phyloP scores from a whole-genome alignment of 2,113 vertebrate species.

The Ochotona princeps region DNA sequence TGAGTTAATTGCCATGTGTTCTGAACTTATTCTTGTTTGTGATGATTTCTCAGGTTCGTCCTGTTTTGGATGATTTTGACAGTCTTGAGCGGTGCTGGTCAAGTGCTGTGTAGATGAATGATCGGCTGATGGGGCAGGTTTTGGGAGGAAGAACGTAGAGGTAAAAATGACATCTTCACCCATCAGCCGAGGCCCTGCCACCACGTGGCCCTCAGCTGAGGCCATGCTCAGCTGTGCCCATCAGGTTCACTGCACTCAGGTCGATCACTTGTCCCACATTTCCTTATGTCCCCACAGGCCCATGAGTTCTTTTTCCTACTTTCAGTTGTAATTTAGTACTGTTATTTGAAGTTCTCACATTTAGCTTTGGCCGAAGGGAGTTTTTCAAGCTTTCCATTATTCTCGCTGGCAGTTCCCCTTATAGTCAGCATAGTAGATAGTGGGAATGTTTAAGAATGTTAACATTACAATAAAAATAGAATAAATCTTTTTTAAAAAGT shows the following conservation, averaged over 20 bases:
- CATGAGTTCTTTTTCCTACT: not conserved
- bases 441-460: no score
- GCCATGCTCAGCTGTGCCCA: no score
- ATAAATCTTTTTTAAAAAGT: no score
- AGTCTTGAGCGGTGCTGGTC: not conserved
- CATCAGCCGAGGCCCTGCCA: no score
- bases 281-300: not conserved
- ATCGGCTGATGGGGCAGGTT: not conserved
- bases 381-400: not conserved
- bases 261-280: not conserved
- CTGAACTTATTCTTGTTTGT: not conserved
- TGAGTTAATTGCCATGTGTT: not conserved
- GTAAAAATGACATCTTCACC: not conserved
- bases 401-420: not conserved
- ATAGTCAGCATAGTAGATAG: not conserved
- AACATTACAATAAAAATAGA: no score
- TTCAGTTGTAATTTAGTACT: not conserved
- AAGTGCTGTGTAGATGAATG: not conserved
- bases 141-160: not conserved
- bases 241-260: no score
- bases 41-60: not conserved
- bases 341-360: not conserved
- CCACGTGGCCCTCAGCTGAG: no score
- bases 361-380: not conserved
- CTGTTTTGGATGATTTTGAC: not conserved